phyloP scores from a whole-genome alignment of 2,888 invertebrate genomes.

The Lasioglossum marginatum region DNA sequence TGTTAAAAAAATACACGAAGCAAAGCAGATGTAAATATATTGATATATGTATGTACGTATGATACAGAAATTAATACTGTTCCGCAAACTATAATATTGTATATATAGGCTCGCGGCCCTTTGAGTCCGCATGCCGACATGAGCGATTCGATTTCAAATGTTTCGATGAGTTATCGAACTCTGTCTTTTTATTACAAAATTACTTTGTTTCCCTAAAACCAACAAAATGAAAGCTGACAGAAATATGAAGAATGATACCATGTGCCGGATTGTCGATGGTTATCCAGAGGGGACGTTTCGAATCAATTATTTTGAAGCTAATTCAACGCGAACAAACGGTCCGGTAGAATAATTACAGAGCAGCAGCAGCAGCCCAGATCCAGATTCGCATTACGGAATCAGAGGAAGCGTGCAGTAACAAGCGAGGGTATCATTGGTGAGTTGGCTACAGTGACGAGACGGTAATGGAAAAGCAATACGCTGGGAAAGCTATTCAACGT shows the following conservation, averaged over 20 bases:
- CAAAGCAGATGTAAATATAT: too few relatives aligned
- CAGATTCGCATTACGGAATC: background rate
- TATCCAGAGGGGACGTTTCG: background rate
- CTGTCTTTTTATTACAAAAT: too few relatives aligned
- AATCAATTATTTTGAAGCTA: background rate
- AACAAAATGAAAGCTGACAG: background rate
- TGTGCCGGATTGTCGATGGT: background rate
- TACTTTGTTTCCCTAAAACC: too few relatives aligned
- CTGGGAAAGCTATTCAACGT: slow-evolving; percentile 1
- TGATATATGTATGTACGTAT: too few relatives aligned
- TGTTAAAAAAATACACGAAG: too few relatives aligned
- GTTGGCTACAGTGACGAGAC: background rate
- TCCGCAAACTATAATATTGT: too few relatives aligned
- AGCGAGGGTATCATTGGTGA: background rate
- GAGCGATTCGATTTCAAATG: too few relatives aligned
- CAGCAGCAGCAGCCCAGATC: background rate
- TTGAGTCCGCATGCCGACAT: too few relatives aligned
- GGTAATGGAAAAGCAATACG: slow-evolving; percentile 33
- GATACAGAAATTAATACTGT: too few relatives aligned
- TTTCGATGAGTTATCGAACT: too few relatives aligned
- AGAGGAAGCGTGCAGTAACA: background rate
- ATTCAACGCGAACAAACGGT: background rate
- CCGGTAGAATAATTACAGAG: background rate
- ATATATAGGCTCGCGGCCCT: too few relatives aligned
- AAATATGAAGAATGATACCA: background rate